Percentiles rank a stretch among this genome's conserved stretches.
Conservation (phyloP, 2,113 vertebrate genomes). For the Genyomyrus donnyi region DNA sequence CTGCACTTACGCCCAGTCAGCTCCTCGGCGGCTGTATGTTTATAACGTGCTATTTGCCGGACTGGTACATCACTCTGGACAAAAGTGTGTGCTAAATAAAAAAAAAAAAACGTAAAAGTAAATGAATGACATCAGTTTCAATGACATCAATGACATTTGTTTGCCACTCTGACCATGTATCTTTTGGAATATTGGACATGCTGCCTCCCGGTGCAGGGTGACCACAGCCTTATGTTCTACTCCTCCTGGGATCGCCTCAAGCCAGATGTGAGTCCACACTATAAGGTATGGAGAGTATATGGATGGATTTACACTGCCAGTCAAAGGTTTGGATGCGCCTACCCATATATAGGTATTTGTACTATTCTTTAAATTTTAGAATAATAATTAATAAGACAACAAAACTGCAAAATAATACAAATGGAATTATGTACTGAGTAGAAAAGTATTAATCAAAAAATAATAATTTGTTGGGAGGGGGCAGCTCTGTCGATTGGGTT, state of each 20-base stretch:
- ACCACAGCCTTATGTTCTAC: background rate
- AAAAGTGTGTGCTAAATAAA: background rate
- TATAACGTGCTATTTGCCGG: background rate
- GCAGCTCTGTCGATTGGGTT: background rate
- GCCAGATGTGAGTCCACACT: background rate
- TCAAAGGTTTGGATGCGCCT: background rate
- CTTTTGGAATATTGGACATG: background rate
- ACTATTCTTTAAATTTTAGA: background rate
- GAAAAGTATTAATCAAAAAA: background rate
- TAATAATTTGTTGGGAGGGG: background rate
- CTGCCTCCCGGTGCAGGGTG: background rate
- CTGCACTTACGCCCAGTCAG: background rate
- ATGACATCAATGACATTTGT: background rate
- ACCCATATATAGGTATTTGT: background rate
- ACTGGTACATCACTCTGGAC: background rate
- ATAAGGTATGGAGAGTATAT: background rate
- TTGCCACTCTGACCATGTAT: background rate
- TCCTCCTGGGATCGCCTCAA: background rate
- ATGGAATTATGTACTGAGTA: background rate
- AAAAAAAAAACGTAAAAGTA: background rate
- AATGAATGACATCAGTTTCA: background rate
- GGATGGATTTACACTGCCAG: background rate
- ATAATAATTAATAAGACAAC: background rate
- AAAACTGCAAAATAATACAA: background rate
- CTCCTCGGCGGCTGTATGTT: background rate